phyloP scores from a whole-genome alignment of 2,888 invertebrate species.

The Drosophila neonasuta region DNA sequence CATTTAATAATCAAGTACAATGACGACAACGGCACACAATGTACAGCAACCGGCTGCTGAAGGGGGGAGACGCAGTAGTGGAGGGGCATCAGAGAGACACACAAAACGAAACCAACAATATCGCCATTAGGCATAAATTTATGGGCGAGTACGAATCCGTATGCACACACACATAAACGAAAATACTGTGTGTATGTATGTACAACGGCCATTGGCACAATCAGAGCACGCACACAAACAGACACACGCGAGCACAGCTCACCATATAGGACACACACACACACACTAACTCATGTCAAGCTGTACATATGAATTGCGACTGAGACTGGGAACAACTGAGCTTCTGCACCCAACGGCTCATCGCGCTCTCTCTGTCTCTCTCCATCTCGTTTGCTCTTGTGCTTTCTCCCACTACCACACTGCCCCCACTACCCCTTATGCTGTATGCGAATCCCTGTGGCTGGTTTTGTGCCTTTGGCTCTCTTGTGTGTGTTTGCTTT shows the following conservation, averaged over 20 bases:
- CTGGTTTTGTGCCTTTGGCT: slow-evolving; percentile 36
- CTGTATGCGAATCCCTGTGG: slow-evolving; percentile 45
- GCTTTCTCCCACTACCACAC: neutral
- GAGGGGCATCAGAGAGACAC: slow-evolving; percentile 14
- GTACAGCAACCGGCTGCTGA: slow-evolving; percentile 43
- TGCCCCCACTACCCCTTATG: neutral
- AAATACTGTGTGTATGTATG: slow-evolving; percentile 23
- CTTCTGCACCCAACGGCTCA: slow-evolving; percentile 10
- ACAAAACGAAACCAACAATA: slow-evolving; percentile 64
- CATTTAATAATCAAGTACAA: slow-evolving; percentile 80
- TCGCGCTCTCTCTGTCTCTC: neutral
- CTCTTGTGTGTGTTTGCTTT: slow-evolving; percentile 36
- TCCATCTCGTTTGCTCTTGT: neutral
- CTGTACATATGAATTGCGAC: slow-evolving; percentile 9
- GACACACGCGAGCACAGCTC: slow-evolving; percentile 2
- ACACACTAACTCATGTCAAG: neutral
- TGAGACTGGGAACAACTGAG: slow-evolving; percentile 27
- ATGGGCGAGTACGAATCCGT: slow-evolving; percentile 51
- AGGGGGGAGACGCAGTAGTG: neutral
- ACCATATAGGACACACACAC: slow-evolving; percentile 13
- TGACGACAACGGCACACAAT: slow-evolving; percentile 64
- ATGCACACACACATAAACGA: slow-evolving; percentile 14
- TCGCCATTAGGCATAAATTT: slow-evolving; percentile 76
- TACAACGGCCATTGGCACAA: slow-evolving; percentile 71
- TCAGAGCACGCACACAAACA: slow-evolving; percentile 23